Evolutionary conservation across 2,797 vertebrate genomes (phyloP).

Genomic region (Apodemus agrarius): DNA sequence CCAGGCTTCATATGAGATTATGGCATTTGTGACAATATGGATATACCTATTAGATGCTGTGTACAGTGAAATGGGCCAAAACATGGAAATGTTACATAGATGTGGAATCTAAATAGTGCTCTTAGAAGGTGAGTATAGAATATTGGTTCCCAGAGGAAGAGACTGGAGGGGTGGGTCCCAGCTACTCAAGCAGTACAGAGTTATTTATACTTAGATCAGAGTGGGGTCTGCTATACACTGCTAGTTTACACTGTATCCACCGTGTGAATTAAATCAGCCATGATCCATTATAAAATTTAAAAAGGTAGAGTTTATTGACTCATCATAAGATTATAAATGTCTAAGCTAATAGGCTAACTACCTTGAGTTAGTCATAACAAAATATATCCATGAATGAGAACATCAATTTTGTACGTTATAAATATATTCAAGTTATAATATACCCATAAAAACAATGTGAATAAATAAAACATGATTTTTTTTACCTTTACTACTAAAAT

Average conservation of each 20-base stretch:
- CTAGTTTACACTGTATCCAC: not conserved
- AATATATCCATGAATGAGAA: not conserved
- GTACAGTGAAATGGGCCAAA: not conserved
- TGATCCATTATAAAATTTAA: not conserved
- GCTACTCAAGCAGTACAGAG: not conserved
- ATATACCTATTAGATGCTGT: not conserved
- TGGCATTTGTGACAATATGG: not conserved
- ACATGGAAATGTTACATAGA: not conserved
- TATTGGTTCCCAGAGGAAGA: not conserved
- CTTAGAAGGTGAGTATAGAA: not conserved
- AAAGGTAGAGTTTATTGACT: not conserved
- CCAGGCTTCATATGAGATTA: not conserved
- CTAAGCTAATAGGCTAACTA: not conserved
- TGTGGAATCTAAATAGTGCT: not conserved
- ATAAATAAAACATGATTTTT: not conserved
- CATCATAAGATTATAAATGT: not conserved
- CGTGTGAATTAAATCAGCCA: not conserved
- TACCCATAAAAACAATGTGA: not conserved
- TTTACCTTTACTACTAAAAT: slow-evolving; percentile 1
- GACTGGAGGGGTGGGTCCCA: too few relatives aligned
- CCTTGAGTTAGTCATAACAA: not conserved
- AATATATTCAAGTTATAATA: not conserved
- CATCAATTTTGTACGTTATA: not conserved
- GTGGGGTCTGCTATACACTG: not conserved
- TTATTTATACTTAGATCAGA: not conserved